Evolutionary conservation across 2,113 vertebrate species (phyloP).

Genomic region (Aspiorhynchus laticeps): DNA sequence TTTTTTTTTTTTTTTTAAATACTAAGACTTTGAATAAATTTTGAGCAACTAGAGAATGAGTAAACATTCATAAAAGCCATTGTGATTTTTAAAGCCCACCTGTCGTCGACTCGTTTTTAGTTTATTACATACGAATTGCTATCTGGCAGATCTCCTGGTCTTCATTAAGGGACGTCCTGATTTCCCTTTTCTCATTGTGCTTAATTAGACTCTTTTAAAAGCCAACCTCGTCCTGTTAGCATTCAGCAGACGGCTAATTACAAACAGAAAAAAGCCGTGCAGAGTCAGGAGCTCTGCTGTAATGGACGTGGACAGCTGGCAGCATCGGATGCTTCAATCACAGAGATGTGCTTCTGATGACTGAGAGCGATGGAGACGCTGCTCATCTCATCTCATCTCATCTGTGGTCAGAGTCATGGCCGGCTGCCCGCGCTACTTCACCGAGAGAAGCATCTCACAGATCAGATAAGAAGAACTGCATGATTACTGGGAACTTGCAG

Average conservation of each 20-base stretch:
- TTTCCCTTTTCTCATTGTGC: conserved; percentile 45
- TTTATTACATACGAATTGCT: background rate
- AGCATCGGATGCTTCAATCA: background rate
- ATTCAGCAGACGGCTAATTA: conserved; percentile 44
- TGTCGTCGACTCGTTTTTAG: background rate
- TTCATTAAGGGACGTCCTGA: conserved; percentile 43
- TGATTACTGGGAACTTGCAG: background rate
- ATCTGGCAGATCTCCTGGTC: conserved; percentile 40
- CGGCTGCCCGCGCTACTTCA: background rate
- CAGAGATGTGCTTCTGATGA: conserved; percentile 7
- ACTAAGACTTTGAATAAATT: background rate
- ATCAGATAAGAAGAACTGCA: background rate
- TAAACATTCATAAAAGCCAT: background rate
- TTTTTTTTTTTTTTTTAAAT: no score
- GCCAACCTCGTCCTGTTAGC: conserved; percentile 42
- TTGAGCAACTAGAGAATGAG: background rate
- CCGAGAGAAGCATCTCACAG: no score
- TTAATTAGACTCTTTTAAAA: conserved; percentile 49
- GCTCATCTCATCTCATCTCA: background rate
- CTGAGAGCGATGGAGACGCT: background rate
- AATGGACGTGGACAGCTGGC: conserved; percentile 29
- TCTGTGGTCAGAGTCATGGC: conserved; percentile 5
- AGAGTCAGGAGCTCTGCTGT: conserved; percentile 22
- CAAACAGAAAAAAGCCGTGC: background rate
- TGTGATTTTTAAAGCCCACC: conserved; percentile 1